Conservation (phyloP, 2,797 vertebrate genomes). For the Phataginus tricuspis region DNA sequence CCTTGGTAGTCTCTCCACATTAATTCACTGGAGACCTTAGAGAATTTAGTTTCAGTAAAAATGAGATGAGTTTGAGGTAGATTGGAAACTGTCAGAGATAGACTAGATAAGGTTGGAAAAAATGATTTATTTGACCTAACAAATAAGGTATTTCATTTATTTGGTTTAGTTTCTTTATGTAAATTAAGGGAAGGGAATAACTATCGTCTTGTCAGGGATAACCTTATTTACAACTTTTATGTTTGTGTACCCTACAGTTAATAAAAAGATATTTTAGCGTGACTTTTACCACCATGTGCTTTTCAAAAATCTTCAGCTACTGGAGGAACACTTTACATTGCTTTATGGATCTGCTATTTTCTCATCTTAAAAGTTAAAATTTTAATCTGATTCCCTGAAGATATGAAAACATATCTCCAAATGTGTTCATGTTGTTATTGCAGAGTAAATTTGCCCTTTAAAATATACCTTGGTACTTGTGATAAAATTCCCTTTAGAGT, state of each 20-base stretch:
- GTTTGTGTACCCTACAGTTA: background rate
- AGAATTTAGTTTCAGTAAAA: conserved; percentile 37
- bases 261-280: conserved; percentile 29
- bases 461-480: background rate
- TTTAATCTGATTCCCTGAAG: background rate
- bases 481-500: background rate
- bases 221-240: conserved; percentile 53
- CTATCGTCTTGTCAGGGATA: conserved; percentile 11
- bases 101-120: background rate
- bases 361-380: conserved; percentile 44
- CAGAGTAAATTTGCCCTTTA: background rate
- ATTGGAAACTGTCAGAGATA: conserved; percentile 14
- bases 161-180: conserved; percentile 37
- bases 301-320: conserved; percentile 22
- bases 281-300: background rate
- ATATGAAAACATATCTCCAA: background rate
- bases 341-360: conserved; percentile 16
- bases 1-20: background rate
- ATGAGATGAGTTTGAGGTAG: background rate
- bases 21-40: background rate
- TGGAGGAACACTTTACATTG: background rate
- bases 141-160: conserved; percentile 17
- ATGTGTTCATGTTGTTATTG: background rate
- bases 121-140: conserved; percentile 4
- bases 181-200: conserved; percentile 38